These are phyloP conservation scores for Anneissia japonica DNA, from an alignment of 35 echinoderm and acorn worm genomes.

Conservation along the genomic window DNA sequence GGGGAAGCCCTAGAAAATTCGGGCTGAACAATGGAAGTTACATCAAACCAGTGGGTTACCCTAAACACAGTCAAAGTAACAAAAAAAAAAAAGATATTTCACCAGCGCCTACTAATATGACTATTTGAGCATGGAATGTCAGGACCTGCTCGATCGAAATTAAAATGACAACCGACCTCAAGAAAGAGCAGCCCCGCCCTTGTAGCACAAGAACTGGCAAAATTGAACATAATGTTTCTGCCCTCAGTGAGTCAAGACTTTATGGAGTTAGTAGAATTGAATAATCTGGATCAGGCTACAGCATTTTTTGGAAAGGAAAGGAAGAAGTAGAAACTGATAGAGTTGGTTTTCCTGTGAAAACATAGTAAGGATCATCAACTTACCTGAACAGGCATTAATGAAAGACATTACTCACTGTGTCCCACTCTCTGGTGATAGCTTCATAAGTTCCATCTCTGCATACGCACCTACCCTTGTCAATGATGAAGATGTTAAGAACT, in stretches of 20 bases:
- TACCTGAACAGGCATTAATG: neutral
- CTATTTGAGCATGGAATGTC: neutral
- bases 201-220: neutral
- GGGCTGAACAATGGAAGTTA: no score
- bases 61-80: no score
- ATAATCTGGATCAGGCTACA: conserved; percentile 6
- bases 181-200: no score
- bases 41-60: no score
- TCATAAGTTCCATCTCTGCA: neutral
- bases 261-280: neutral
- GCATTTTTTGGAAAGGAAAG: neutral
- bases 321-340: neutral
- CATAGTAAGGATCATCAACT: neutral
- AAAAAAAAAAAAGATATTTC: no score
- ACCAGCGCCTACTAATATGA: no score
- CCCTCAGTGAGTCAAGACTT: conserved; percentile 6
- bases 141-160: neutral
- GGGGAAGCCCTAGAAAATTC: no score
- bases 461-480: conserved; percentile 7
- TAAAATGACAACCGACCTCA: no score
- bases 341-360: neutral
- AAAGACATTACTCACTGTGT: neutral
- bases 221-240: conserved; percentile 9
- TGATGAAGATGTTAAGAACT: no score
- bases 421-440: neutral